A percentile compares a stretch with the other conserved stretches of the same genome.
Conservation (phyloP, 2,113 vertebrate genomes). For the Agapornis roseicollis region DNA sequence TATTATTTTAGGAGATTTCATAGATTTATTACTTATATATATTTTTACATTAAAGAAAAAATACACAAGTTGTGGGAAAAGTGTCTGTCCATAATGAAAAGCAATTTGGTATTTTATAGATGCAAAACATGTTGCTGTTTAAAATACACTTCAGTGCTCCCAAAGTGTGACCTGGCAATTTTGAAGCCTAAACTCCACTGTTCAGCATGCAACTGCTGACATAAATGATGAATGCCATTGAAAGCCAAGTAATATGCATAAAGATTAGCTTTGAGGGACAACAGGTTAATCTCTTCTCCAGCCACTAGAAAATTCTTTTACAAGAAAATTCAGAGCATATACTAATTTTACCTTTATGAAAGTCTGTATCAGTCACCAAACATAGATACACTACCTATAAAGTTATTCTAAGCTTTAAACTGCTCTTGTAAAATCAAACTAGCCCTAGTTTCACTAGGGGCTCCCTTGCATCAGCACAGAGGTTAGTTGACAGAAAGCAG, state of each 20-base stretch:
- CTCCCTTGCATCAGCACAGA: not conserved
- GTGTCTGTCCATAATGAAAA: not conserved
- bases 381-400: not conserved
- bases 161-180: not conserved
- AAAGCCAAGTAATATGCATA: not conserved
- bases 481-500: not conserved
- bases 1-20: not conserved
- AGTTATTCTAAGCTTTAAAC: not conserved
- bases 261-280: not conserved
- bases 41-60: not conserved
- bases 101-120: not conserved
- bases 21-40: not conserved
- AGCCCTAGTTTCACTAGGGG: not conserved
- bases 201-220: not conserved
- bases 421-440: not conserved
- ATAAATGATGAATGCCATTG: not conserved
- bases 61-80: not conserved
- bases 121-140: not conserved
- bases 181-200: not conserved
- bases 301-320: not conserved
- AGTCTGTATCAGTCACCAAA: not conserved
- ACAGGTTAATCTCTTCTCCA: not conserved
- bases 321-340: not conserved
- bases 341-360: not conserved
- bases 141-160: not conserved